Conservation (phyloP, 2,888 invertebrate genomes). For the Sarcophaga rosellei region DNA sequence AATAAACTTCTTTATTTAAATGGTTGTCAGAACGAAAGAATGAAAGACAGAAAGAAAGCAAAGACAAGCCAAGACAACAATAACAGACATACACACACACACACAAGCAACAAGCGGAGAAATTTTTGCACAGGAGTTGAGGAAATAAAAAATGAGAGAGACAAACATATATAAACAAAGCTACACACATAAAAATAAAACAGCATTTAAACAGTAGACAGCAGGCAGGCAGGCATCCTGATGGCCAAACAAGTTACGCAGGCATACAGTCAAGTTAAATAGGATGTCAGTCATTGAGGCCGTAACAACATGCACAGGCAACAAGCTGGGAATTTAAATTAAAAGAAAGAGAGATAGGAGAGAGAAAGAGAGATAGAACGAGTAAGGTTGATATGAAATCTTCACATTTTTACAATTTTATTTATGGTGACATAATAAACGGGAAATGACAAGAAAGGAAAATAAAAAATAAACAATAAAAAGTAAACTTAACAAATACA, state of each 20-base stretch:
- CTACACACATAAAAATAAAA: constrained; percentile 9
- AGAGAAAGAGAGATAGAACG: background rate
- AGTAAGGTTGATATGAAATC: constrained; percentile 5
- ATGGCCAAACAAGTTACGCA: background rate
- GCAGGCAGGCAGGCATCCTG: constrained; percentile 27
- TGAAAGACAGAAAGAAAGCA: background rate
- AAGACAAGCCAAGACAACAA: constrained; percentile 23
- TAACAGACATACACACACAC: background rate
- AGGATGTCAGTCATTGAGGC: constrained; percentile 42
- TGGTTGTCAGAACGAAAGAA: constrained; percentile 37
- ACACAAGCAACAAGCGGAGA: constrained; percentile 17
- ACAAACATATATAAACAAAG: constrained; percentile 24
- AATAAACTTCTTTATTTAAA: constrained; percentile 46
- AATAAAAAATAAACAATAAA: constrained; percentile 9
- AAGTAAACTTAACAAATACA: constrained; percentile 2
- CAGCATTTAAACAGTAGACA: constrained; percentile 19
- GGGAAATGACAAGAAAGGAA: constrained; percentile 35
- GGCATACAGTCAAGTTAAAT: constrained; percentile 40
- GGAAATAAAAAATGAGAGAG: constrained; percentile 13
- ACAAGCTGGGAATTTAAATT: background rate
- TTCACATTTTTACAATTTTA: constrained; percentile 57
- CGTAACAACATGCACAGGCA: constrained; percentile 5
- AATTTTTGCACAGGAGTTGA: constrained; percentile 9
- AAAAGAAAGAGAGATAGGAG: background rate
- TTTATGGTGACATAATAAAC: constrained; percentile 60